phyloP scores from a whole-genome alignment of 2,113 vertebrate genomes.

The Sander vitreus region DNA sequence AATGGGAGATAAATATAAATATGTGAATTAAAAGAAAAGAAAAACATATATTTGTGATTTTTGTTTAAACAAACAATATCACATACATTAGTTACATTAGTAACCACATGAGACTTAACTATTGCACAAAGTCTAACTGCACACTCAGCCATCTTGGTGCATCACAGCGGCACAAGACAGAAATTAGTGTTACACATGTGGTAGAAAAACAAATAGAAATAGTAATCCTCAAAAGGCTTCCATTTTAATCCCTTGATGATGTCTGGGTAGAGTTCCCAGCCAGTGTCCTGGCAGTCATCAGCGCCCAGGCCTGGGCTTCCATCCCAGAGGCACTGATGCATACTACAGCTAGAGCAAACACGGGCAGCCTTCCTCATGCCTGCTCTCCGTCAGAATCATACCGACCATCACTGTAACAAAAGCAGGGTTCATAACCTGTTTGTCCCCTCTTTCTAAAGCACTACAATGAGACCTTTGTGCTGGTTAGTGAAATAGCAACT shows the following conservation, averaged over 20 bases:
- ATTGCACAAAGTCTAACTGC: background rate
- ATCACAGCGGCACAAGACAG: conserved; percentile 15
- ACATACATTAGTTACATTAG: background rate
- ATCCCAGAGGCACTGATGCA: conserved; percentile 75
- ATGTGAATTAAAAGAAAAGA: background rate
- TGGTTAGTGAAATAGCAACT: conserved; percentile 9
- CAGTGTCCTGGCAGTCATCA: conserved; percentile 69
- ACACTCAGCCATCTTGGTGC: background rate
- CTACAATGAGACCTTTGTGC: conserved; percentile 4
- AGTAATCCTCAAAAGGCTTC: conserved; percentile 70
- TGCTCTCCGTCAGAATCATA: conserved; percentile 52
- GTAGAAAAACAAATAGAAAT: conserved; percentile 57
- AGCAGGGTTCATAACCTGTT: conserved; percentile 4
- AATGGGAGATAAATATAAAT: background rate
- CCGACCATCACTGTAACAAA: conserved; percentile 9
- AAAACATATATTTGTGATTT: background rate
- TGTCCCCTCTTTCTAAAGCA: background rate
- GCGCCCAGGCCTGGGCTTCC: conserved; percentile 63
- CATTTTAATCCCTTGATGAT: conserved; percentile 77
- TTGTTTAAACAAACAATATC: background rate
- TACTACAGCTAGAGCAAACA: conserved; percentile 73
- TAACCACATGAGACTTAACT: background rate
- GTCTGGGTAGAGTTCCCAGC: conserved; percentile 69
- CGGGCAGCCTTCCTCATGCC: conserved; percentile 54
- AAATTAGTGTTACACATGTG: conserved; percentile 51